Conservation (phyloP, 1,140 invertebrate species). For the Anastrepha ludens region DNA sequence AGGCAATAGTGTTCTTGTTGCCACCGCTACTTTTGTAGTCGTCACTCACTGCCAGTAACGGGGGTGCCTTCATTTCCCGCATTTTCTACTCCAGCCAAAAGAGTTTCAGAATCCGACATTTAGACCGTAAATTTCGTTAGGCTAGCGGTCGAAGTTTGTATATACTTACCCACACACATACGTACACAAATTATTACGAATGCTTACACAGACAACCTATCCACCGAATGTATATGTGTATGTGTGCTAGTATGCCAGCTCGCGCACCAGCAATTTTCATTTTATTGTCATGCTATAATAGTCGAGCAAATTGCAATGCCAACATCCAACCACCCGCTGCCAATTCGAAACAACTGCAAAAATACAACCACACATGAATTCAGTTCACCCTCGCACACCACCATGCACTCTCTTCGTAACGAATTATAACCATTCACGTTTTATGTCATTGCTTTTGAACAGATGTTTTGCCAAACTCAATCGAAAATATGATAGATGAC, state of each 20-base stretch:
- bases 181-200: not conserved
- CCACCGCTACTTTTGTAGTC: no score
- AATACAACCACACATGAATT: not conserved
- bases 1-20: no score
- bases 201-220: not conserved
- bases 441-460: slow-evolving; percentile 44
- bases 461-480: slow-evolving; percentile 47
- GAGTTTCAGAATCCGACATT: slow-evolving; percentile 14
- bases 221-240: not conserved
- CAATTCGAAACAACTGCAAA: not conserved
- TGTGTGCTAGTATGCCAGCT: not conserved
- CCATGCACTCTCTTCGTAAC: no score
- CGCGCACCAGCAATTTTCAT: slow-evolving; percentile 5
- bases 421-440: not conserved
- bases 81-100: not conserved
- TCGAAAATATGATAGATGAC: slow-evolving; percentile 52
- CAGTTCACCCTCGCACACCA: no score
- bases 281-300: slow-evolving; percentile 41
- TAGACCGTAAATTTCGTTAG: slow-evolving; percentile 33
- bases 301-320: slow-evolving; percentile 37
- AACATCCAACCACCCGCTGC: not conserved
- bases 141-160: not conserved
- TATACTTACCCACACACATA: not conserved
- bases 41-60: not conserved
- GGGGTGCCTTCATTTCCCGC: not conserved